These are phyloP conservation scores for Lasiurus cinereus DNA, from an alignment of 2,113 vertebrate genomes.

Conservation along the genomic window DNA sequence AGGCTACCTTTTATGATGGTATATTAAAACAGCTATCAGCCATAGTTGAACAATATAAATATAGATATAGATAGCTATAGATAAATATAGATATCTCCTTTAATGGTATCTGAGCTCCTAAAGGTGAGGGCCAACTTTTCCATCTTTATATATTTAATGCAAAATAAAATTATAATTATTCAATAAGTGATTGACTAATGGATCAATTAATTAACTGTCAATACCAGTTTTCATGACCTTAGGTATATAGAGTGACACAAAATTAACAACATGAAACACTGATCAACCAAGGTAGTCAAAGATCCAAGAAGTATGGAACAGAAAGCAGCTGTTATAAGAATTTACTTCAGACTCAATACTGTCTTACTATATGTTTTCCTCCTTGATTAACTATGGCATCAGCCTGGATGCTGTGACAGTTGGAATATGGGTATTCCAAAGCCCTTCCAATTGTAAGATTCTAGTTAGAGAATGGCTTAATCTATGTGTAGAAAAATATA, in stretches of 20 bases:
- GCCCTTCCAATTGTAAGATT: neutral
- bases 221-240: neutral
- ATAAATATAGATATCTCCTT: neutral
- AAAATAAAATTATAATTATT: neutral
- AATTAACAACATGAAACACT: neutral
- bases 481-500: neutral
- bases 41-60: neutral
- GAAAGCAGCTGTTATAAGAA: neutral
- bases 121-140: neutral
- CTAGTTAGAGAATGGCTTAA: neutral
- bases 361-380: neutral
- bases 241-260: neutral
- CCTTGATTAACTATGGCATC: neutral
- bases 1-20: neutral
- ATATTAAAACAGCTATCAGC: slow-evolving; percentile 30
- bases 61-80: too few species aligned
- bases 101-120: neutral
- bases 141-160: neutral
- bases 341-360: neutral
- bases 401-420: neutral
- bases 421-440: neutral
- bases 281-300: neutral
- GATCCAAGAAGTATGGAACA: neutral
- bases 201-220: neutral
- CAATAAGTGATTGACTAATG: neutral